Conservation (phyloP, 1,140 invertebrate genomes). For the Spodoptera frugiperda region DNA sequence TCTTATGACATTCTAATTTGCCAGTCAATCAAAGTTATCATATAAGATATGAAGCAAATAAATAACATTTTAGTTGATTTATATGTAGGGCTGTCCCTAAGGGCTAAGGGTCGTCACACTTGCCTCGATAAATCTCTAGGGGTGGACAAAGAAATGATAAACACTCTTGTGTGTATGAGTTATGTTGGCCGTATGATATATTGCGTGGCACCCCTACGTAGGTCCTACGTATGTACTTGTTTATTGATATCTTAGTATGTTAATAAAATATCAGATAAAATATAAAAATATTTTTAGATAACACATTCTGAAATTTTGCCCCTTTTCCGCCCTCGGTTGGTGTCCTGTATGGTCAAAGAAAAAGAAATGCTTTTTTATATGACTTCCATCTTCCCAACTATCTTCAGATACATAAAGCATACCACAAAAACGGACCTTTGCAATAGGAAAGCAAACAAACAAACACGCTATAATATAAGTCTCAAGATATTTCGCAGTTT, state of each 20-base stretch:
- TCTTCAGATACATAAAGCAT: no score
- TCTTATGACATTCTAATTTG: slow-evolving; percentile 1
- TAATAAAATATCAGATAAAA: no score
- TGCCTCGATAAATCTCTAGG: slow-evolving; percentile 50
- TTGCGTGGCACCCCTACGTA: slow-evolving; percentile 45
- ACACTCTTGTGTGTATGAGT: slow-evolving; percentile 50
- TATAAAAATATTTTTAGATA: no score
- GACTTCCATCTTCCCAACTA: no score
- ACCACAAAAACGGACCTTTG: no score
- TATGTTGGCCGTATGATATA: slow-evolving; percentile 50
- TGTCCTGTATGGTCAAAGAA: no score
- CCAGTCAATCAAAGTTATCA: neutral
- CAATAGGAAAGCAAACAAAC: no score
- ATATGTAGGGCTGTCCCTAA: slow-evolving; percentile 42
- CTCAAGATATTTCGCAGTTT: no score
- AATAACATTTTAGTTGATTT: slow-evolving; percentile 48
- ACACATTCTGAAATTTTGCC: no score
- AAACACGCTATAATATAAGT: no score
- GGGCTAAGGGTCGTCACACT: slow-evolving; percentile 42
- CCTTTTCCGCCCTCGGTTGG: no score
- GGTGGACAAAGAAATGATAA: slow-evolving; percentile 57
- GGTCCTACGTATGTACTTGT: neutral
- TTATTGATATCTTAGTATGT: neutral
- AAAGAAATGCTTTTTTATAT: no score
- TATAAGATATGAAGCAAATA: slow-evolving; percentile 40